Percentiles rank a stretch among this genome's conserved stretches.
Evolutionary conservation across 2,113 vertebrate genomes (phyloP).

Genomic region (Phaethon lepturus): DNA sequence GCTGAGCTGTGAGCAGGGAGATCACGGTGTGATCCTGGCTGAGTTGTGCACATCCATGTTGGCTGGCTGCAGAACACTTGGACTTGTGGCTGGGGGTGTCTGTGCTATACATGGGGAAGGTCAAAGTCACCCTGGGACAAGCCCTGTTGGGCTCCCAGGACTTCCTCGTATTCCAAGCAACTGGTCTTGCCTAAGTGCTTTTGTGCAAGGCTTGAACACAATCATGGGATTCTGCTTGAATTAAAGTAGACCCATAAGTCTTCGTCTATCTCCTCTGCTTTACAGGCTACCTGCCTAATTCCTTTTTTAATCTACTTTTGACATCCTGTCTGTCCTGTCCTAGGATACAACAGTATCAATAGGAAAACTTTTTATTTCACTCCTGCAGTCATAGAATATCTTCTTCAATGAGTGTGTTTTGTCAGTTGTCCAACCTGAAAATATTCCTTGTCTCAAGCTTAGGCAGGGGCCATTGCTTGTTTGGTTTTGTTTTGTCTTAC

Average conservation of each 20-base stretch:
- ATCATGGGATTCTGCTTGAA: not conserved
- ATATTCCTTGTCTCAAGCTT: not conserved
- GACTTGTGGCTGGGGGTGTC: not conserved
- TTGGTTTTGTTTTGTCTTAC: not conserved
- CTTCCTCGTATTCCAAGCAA: not conserved
- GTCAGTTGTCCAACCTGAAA: not conserved
- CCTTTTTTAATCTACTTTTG: not conserved
- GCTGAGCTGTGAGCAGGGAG: not conserved
- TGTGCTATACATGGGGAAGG: accelerated
- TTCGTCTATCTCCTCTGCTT: not conserved
- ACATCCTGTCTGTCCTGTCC: not conserved
- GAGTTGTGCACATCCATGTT: not conserved
- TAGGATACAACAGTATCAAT: not conserved
- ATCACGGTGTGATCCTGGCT: not conserved
- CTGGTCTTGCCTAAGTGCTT: not conserved
- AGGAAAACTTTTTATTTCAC: not conserved
- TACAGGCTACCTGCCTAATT: not conserved
- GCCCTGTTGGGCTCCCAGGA: accelerated
- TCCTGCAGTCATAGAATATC: not conserved
- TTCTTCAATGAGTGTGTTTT: not conserved
- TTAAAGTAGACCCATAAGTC: not conserved
- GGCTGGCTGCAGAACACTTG: not conserved
- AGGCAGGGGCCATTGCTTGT: not conserved
- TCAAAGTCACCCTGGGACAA: not conserved
- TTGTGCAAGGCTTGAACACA: not conserved